Evolutionary conservation across 2,797 vertebrate species (phyloP).

Genomic region (Sebastes cheni): DNA sequence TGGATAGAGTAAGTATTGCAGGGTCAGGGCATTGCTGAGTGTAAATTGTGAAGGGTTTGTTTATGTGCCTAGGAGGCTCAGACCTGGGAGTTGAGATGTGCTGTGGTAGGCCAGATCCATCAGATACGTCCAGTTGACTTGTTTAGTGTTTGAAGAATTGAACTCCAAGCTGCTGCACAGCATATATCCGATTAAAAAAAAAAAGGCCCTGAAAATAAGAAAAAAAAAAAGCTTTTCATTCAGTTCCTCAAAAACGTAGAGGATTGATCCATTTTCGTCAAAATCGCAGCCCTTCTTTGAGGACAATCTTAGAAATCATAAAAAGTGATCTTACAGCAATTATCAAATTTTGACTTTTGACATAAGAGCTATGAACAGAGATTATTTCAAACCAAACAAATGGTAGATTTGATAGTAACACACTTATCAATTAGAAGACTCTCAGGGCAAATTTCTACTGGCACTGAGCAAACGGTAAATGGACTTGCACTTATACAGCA

Average conservation of each 20-base stretch:
- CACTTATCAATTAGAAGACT: background rate
- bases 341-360: background rate
- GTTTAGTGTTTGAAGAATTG: background rate
- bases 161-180: background rate
- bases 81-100: slow-evolving; percentile 15
- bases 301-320: background rate
- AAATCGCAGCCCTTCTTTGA: rapidly evolving
- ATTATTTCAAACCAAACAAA: background rate
- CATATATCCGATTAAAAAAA: background rate
- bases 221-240: no score
- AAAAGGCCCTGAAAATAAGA: background rate
- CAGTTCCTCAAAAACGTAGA: background rate
- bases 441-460: background rate
- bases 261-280: background rate
- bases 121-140: background rate
- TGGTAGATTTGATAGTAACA: background rate
- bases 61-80: slow-evolving; percentile 31
- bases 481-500: no score
- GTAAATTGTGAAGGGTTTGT: slow-evolving; percentile 47
- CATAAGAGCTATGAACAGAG: background rate
- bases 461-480: no score
- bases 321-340: background rate
- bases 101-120: background rate
- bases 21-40: slow-evolving; percentile 41
- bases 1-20: slow-evolving; percentile 45